Percentiles rank a stretch among this genome's conserved stretches.
Conservation (phyloP, 2,888 invertebrate genomes). For the Biston betularia region DNA sequence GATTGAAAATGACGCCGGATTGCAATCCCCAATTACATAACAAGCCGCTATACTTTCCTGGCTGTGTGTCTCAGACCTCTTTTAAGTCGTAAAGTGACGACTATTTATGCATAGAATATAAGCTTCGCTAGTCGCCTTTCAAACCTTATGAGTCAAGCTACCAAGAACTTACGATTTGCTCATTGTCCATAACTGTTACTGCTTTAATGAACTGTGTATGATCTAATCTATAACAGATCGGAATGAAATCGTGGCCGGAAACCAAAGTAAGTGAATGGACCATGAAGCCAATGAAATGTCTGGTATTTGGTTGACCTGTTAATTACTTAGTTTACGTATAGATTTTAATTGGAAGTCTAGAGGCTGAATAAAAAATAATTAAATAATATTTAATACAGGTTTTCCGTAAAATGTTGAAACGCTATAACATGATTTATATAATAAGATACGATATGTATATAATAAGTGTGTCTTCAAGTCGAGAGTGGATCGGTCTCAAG, state of each 20-base stretch:
- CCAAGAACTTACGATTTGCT: conserved; percentile 43
- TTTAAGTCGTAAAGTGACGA: conserved; percentile 10
- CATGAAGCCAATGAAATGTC: conserved; percentile 35
- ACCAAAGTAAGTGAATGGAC: conserved; percentile 42
- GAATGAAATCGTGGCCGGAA: conserved; percentile 46
- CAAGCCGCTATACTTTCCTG: not conserved
- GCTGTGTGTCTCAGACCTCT: conserved; percentile 40
- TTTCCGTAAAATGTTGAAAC: not conserved
- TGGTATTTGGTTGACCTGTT: conserved; percentile 22
- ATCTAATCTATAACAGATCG: conserved; percentile 20
- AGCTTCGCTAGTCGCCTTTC: conserved; percentile 39
- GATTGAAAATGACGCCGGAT: too few relatives aligned
- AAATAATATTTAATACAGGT: not conserved
- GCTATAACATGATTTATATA: too few relatives aligned
- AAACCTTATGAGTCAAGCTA: conserved; percentile 51
- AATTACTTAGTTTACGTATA: conserved; percentile 16
- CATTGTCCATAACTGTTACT: conserved; percentile 28
- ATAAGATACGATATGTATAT: too few relatives aligned
- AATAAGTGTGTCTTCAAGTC: too few relatives aligned
- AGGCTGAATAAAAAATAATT: not conserved
- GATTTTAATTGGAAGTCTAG: conserved; percentile 8
- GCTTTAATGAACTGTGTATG: conserved; percentile 15
- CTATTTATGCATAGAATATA: conserved; percentile 48
- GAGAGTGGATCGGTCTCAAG: too few relatives aligned
- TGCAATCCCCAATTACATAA: not conserved